Base-by-base conservation (phyloP, 2,113 vertebrate genomes). In the Sinocyclocheilus rhinocerous region DNA sequence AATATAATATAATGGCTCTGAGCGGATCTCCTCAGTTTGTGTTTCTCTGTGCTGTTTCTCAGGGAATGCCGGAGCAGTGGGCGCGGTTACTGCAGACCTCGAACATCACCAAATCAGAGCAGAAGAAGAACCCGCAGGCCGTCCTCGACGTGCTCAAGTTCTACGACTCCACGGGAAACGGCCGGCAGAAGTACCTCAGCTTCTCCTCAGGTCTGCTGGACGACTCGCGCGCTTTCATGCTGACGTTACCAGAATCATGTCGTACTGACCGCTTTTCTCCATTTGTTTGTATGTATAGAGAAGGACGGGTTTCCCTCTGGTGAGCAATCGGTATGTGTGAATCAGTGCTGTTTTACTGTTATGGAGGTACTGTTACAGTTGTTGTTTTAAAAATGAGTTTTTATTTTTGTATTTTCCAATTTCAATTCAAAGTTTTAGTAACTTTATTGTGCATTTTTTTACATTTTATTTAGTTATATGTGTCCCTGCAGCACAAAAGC, bases 41-140 rank as follows among this genome's bases (percentile, higher is more conserved):
- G 45, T 48, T 2, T 11, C 13, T 50, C 48, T 45, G 61, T 33
- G 4, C 4, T 26, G 61, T 33, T 2, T 24, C 69, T 36, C 86
- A 99, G 98, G 98, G 98, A 83, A 99, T 99, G 98, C 97, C 98
- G 63, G 97, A 99, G 91, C 98, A 99, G 79, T 99, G 98, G 98
- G 98, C 98, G 88, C 94, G 97, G 72, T 93, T 99, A 81, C 94
- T 99, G 83, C 97, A 99, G 93, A 99, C 97, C 59, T 99, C 97
- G 89, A 99, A 99, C 91, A 99, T 99, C 92, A 99, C 97, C 22
- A 99, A 99, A 92, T 95, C 97, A n/a, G 98, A 99, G 93, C 98
- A 99, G 93, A 99, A 99, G 95, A 99, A 99, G 87, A 99, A 99
- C 88, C 98, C 98, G 0, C 98, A 99, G 94, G 98, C 97, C 73